Percentiles rank a stretch among this genome's conserved stretches.
These are phyloP conservation scores for Drosophila austrosaltans DNA, from an alignment of 2,888 invertebrate species.

Conservation along the genomic window DNA sequence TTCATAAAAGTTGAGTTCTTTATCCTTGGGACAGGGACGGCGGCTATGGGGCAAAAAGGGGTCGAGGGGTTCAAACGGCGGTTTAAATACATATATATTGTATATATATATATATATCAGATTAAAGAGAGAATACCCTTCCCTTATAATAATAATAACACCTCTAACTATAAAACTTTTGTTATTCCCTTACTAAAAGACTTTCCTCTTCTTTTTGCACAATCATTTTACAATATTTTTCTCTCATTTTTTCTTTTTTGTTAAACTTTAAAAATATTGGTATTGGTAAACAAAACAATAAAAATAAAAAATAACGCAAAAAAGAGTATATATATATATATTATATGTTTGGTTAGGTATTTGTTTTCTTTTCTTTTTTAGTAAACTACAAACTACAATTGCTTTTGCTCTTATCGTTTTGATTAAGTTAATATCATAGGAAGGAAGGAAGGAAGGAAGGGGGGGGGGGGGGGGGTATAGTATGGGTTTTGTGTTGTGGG, in stretches of 20 bases:
- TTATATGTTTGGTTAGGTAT: constrained; percentile 47
- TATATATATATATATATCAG: neutral
- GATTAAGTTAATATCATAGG: constrained; percentile 6
- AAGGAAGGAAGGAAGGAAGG: neutral
- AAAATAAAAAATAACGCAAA: constrained; percentile 30
- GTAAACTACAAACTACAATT: constrained; percentile 52
- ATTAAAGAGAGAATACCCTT: constrained; percentile 4
- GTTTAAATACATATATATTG: neutral
- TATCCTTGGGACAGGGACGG: no score
- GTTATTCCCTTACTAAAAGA: constrained; percentile 16
- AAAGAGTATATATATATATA: constrained; percentile 4
- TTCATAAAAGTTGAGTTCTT: neutral
- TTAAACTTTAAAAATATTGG: neutral
- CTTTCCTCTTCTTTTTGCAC: constrained; percentile 7
- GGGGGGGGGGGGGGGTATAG: no score
- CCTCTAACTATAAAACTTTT: neutral
- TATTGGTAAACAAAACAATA: constrained; percentile 4
- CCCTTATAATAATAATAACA: constrained; percentile 1
- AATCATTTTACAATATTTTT: constrained; percentile 26
- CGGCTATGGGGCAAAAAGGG: neutral
- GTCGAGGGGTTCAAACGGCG: neutral
- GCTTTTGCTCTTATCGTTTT: constrained; percentile 31
- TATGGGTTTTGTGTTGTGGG: neutral
- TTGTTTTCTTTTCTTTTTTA: constrained; percentile 25
- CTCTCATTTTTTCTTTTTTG: constrained; percentile 9